Evolutionary conservation across 2,888 invertebrate genomes (phyloP), one percentile per base, ranked within the genome.

Genomic region (Sphaerophoria taeniata): DNA sequence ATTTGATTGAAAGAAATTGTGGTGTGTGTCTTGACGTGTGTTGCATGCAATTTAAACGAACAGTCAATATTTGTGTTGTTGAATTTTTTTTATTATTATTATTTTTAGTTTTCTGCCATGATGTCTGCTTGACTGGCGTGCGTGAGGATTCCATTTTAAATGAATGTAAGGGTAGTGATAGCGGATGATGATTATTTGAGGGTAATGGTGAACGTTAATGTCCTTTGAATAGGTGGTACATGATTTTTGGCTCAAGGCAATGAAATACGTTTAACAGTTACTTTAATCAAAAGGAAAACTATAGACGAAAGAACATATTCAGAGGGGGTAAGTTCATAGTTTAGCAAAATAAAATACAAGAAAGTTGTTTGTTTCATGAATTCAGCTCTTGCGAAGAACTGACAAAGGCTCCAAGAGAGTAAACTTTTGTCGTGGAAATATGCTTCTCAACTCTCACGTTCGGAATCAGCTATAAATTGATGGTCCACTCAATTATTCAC

Each of bases 1-100:
- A 82, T 77, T 82, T 82, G 81, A 81, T 82, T 82, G 77, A 76
- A 74, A 34, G 67, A 74, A 67, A 74, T 69, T 69, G 58, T 43
- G 65, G 71, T 70, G 70, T 70, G 6, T 24, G 24, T 24, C 24
- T 1, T 24, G 24, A 24, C 71, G 80, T 81, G 76, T 65, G 75
- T 81, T 71, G 81, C 81, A 81, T 81, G 76, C 56, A 49, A 81
- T 70, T 76, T 65, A 49, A 75, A 75, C 63, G 75, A 58, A 55
- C n/a, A 53, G 74, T 80, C 75, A 80, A 80, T 80, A 80, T 80
- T 80, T 61, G 51, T 53, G 55, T 63, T 74, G 55, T 43, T 43
- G 43, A 11, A 11, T 51, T 14, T 73, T 24, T 34, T 14, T 69
- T 43, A 43, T 60, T 60, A 0, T 36, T 58, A 33, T 14, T 58